Base-by-base conservation (phyloP, 2,113 vertebrate species). In the Lota lota region DNA sequence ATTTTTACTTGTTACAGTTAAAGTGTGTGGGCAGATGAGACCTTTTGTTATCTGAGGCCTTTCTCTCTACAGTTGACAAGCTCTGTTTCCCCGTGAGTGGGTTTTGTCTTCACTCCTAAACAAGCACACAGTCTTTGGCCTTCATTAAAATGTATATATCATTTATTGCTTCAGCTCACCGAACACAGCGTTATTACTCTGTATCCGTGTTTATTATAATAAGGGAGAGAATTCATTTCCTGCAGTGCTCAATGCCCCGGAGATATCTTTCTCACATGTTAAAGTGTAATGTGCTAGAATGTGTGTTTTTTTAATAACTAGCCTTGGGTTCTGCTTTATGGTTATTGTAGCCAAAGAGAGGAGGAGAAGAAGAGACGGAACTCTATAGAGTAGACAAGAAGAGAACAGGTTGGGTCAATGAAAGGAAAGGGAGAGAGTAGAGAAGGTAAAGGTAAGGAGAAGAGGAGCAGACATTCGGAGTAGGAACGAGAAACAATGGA, bases 161-260 rank as follows among this genome's bases (percentile, higher is more conserved):
- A n/a, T 33, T 33, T 33, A 4, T 33, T 33, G 28, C 28, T 15
- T 53, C 51, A 53, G 51, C 51, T 17, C 12, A 15, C 50, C 17
- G 51, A 53, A 10, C 51, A 17, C 3, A 14, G 51, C 51, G 17
- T 53, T 69, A 51, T 19, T 0, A 66, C 59, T 2, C 68, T 71
- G 74, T 79, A 33, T 33, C 77, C 69, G 80, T 79, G 70, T 76
- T 81, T 40, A 83, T 83, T 76, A 64, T 21, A 60, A 62, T 83
- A 81, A 85, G 75, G 72, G 74, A 81, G 67, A 24, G 70, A 80
- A 80, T 78, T 62, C 64, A 80, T 79, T 80, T 77, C 61, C 73
- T 70, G 18, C 67, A 57, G 58, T 58, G 51, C 51, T 65, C 1
- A 61, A 36, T 59, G 8, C 75, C 73, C 77, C 70, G 24, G 62